These are phyloP conservation scores for Ormyrus labotus DNA, from an alignment of 2,888 invertebrate species.

Conservation along the genomic window DNA sequence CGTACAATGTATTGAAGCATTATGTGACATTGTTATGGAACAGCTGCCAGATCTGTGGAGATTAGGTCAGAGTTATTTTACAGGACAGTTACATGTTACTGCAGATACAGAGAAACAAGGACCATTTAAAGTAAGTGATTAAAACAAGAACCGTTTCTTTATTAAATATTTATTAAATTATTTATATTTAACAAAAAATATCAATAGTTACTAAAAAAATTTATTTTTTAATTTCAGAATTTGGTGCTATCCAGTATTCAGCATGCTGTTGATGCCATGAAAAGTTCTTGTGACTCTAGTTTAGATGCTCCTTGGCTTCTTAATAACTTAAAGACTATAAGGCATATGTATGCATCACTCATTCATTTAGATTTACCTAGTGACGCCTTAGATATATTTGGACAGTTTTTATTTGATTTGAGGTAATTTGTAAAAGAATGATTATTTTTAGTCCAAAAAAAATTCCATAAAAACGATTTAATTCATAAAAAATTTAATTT, in stretches of 20 bases:
- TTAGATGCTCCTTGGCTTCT: slow-evolving; percentile 82
- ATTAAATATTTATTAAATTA: slow-evolving; percentile 22
- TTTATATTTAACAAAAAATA: neutral
- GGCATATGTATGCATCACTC: slow-evolving; percentile 88
- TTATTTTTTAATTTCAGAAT: slow-evolving; percentile 61
- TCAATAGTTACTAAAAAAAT: neutral
- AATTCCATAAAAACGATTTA: neutral
- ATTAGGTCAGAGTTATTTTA: slow-evolving; percentile 95
- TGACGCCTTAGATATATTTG: slow-evolving; percentile 90
- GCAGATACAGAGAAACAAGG: slow-evolving; percentile 84
- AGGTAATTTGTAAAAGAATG: slow-evolving; percentile 74
- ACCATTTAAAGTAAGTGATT: slow-evolving; percentile 82
- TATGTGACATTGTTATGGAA: slow-evolving; percentile 85
- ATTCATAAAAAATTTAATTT: neutral
- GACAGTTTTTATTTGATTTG: slow-evolving; percentile 90
- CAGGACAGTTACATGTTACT: slow-evolving; percentile 88
- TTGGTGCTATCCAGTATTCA: slow-evolving; percentile 74
- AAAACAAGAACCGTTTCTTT: neutral
- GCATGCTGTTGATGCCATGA: slow-evolving; percentile 78
- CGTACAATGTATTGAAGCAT: slow-evolving; percentile 87
- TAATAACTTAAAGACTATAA: slow-evolving; percentile 87
- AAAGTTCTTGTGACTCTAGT: slow-evolving; percentile 68
- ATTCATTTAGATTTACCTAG: slow-evolving; percentile 91
- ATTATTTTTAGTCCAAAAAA: no score
- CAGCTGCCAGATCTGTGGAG: slow-evolving; percentile 96